Percentiles rank a stretch among this genome's conserved stretches.
Conservation (phyloP, 53 echinoderm and acorn worm species). For the Pentamera pediparva region DNA sequence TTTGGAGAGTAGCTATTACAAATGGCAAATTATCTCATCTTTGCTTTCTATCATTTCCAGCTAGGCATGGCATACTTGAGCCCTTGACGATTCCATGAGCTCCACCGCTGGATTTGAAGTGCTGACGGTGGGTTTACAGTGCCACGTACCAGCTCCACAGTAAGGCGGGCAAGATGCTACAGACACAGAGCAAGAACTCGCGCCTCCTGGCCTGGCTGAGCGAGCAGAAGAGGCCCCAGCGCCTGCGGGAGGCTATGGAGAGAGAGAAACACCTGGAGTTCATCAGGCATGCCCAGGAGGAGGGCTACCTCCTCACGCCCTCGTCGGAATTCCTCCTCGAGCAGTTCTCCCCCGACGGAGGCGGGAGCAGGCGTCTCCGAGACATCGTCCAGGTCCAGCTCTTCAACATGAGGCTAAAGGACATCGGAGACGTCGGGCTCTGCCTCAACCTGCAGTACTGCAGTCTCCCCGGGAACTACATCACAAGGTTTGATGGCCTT, state of each 20-base stretch:
- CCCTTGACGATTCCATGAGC: too few relatives aligned
- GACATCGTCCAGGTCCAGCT: slow-evolving; percentile 62
- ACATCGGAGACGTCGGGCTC: slow-evolving; percentile 61
- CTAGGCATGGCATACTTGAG: too few relatives aligned
- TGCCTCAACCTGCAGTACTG: slow-evolving; percentile 65
- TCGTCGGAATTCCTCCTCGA: slow-evolving; percentile 16
- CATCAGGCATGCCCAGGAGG: slow-evolving; percentile 69
- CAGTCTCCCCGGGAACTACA: slow-evolving; percentile 79
- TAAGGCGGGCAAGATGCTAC: slow-evolving; percentile 12
- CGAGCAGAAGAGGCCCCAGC: slow-evolving; percentile 80
- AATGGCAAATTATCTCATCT: too few relatives aligned
- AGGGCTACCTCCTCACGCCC: slow-evolving; percentile 71
- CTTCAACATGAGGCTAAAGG: slow-evolving; percentile 53
- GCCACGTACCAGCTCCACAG: too few relatives aligned
- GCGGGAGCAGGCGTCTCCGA: not conserved
- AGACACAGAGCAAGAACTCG: slow-evolving; percentile 40
- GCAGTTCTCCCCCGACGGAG: slow-evolving; percentile 30
- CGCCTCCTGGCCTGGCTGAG: slow-evolving; percentile 81
- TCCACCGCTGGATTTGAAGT: too few relatives aligned
- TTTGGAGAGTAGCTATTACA: too few relatives aligned
- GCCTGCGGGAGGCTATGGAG: slow-evolving; percentile 72
- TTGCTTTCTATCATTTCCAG: too few relatives aligned
- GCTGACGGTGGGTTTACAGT: too few relatives aligned
- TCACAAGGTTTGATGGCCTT: slow-evolving; percentile 66
- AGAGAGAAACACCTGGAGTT: slow-evolving; percentile 77